Base-by-base conservation (phyloP, 1,140 invertebrate species). In the Dryas iulia region DNA sequence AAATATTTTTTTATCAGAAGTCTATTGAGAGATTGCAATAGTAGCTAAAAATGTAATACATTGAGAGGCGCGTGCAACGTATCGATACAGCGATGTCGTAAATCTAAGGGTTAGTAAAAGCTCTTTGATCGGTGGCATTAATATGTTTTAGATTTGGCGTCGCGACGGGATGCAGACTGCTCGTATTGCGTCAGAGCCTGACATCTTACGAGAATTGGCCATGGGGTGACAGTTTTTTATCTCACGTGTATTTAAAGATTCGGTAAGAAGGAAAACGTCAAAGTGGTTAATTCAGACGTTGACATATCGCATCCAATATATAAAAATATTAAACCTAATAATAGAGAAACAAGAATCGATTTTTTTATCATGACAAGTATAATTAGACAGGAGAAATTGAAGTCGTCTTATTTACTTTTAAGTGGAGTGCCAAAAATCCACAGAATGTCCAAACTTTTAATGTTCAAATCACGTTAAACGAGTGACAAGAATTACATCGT, bases 61-160 rank as follows among this genome's bases (percentile, higher is more conserved):
- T 62, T 25, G 66, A 72, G 70, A 59, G 56, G 64, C 68, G 72
- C 68, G 60, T 78, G 71, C 69, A 63, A 69, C 66, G 66, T 71
- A 74, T 74, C 73, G 69, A 69, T 71, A 69, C 64, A 56, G 69
- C 61, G 63, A 67, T 66, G 65, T 71, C 72, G 75, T 87, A 83
- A 89, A 87, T 86, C 76, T 70, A 76, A 39, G 58, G 72, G 68
- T 76, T 72, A 78, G 78, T 73, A 76, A 86, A 75, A 83, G 66
- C 76, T 86, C 84, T 87, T 87, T 85, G 84, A 90, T 90, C 83
- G 76, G 79, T 62, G 78, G 80, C 73, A 76, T 85, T 88, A 83
- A 88, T 87, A 78, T 85, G 84, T 86, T 87, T 85, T 86, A 79
- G 69, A 84, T 87, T 83, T 78, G 76, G 77, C 79, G 78, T 81